Evolutionary conservation across 2,797 vertebrate species (phyloP), one percentile per base, ranked within the genome.

Genomic region (Phoebastria nigripes): DNA sequence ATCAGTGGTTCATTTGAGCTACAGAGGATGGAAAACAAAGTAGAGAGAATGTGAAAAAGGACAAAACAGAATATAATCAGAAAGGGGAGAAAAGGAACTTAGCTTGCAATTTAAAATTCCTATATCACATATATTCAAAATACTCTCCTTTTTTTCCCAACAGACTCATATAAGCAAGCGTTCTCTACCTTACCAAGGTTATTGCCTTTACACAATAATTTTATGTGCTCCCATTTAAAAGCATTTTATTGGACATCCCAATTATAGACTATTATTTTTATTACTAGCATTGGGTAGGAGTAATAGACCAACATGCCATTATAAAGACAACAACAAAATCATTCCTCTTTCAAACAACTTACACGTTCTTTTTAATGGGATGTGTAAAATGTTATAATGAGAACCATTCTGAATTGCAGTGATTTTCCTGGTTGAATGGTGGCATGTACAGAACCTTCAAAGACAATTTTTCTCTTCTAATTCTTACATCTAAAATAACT

Each of bases 231-330:
- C 37, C 82, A 93, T 92, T 89, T 93, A 69, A 82, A 82, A 82
- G 29, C 20, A 49, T 67, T 93, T 92, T 89, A 90, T 89, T 84
- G 61, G 69, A 65, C 51, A 72, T 39, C 58, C 13, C 41, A 93
- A 62, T 97, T 94, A 94, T 54, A 89, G 58, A 39, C 70, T 89
- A 87, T 94, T 96, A 81, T 54, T 87, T 87, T 94, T 91, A 86
- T 83, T 89, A 59, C 84, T 74, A 59, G 12, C 26, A 71, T 62
- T 62, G 16, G 44, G 41, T 94, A 54, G 39, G 28, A 96, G 37
- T 79, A 90, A 82, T 90, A 94, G 91, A 73, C 80, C 47, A 85
- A 82, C 26, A 65, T 77, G 26, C 19, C 63, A 67, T 94, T 90
- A 87, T 24, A 90, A 58, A 86, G 82, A 65, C 61, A 93, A 89